Conservation (phyloP, 64 coral and sea anemone genomes). For the Orbicella faveolata region DNA sequence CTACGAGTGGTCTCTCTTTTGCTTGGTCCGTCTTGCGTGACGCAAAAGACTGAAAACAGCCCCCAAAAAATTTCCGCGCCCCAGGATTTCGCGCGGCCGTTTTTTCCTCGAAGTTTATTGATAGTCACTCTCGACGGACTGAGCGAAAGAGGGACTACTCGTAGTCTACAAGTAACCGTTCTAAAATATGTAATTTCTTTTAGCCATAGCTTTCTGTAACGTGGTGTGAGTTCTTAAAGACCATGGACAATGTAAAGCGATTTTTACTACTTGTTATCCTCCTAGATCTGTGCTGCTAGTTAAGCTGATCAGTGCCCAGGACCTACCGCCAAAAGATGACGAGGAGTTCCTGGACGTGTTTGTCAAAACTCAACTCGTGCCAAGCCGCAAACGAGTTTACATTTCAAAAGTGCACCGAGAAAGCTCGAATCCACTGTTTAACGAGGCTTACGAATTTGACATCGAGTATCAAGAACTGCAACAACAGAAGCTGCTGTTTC, state of each 20-base stretch:
- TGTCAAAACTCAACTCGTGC: constrained; percentile 87
- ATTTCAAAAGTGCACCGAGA: constrained; percentile 89
- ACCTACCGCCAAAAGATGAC: constrained; percentile 68
- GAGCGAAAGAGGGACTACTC: no score
- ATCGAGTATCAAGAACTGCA: constrained; percentile 79
- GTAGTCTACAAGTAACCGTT: no score
- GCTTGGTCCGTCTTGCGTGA: no score
- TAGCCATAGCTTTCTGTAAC: no score
- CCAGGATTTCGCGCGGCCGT: no score
- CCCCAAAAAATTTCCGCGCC: no score
- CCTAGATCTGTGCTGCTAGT: constrained; percentile 77
- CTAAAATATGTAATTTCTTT: no score
- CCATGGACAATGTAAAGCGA: not conserved
- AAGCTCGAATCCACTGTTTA: constrained; percentile 77
- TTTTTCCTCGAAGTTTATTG: no score
- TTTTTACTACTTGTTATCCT: not conserved
- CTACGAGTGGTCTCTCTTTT: not conserved
- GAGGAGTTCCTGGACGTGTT: constrained; percentile 74
- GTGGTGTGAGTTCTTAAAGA: no score
- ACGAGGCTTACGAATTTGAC: constrained; percentile 94
- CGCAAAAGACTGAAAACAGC: no score
- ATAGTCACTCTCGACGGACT: no score
- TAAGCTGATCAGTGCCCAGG: constrained; percentile 76
- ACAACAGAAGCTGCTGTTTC: constrained; percentile 75
- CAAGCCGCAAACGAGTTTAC: constrained; percentile 80